Evolutionary conservation across 2,888 invertebrate genomes (phyloP).

Genomic region (Stramonita haemastoma): DNA sequence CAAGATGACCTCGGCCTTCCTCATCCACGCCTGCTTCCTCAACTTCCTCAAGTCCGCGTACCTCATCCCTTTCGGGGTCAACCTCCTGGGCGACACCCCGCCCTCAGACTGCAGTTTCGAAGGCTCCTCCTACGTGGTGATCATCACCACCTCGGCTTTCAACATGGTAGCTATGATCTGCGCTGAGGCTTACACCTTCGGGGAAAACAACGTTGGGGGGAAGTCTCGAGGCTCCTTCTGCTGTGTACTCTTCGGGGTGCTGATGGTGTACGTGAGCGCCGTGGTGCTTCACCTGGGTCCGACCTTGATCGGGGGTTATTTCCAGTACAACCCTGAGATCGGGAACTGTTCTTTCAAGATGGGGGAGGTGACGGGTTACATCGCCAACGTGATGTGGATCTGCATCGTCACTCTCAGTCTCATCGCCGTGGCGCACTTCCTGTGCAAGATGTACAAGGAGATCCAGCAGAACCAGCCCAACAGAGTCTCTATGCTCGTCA

Average conservation of each 20-base stretch:
- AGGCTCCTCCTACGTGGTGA: slow-evolving; percentile 75
- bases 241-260: slow-evolving; percentile 76
- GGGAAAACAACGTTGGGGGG: slow-evolving; percentile 73
- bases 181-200: slow-evolving; percentile 76
- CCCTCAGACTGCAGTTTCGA: slow-evolving; percentile 73
- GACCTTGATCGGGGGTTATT: slow-evolving; percentile 77
- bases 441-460: slow-evolving; percentile 74
- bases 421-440: slow-evolving; percentile 72
- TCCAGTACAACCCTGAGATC: slow-evolving; percentile 75
- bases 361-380: slow-evolving; percentile 75
- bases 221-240: slow-evolving; percentile 73
- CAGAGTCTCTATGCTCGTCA: slow-evolving; percentile 72
- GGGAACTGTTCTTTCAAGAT: slow-evolving; percentile 76
- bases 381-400: slow-evolving; percentile 77
- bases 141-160: slow-evolving; percentile 76
- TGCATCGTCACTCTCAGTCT: slow-evolving; percentile 74
- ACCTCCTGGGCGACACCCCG: slow-evolving; percentile 67
- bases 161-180: slow-evolving; percentile 78
- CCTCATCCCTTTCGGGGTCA: slow-evolving; percentile 76
- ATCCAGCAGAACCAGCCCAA: slow-evolving; percentile 74
- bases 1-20: slow-evolving; percentile 76
- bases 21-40: slow-evolving; percentile 75
- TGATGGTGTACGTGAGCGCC: slow-evolving; percentile 76
- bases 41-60: slow-evolving; percentile 75
- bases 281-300: slow-evolving; percentile 77